Base-by-base conservation (phyloP, 2,113 vertebrate species). In the Campylomormyrus numenius region DNA sequence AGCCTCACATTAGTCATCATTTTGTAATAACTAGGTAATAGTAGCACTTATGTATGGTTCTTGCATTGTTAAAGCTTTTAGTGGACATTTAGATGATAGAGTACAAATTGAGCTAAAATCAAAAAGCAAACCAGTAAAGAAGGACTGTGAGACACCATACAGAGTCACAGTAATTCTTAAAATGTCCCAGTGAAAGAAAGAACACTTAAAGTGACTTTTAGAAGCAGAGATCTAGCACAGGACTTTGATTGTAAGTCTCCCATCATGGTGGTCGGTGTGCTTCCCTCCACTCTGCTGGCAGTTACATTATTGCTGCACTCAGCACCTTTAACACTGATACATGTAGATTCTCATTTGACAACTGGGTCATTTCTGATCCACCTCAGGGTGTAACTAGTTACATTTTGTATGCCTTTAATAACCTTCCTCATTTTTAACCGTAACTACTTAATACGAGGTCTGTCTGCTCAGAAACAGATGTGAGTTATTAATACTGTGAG, bases 41-140 rank as follows among this genome's bases (percentile, higher is more conserved):
- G 89, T 77, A 85, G 89, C 89, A 85, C 50, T 62, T 85, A n/a
- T 85, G 42, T 89, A 62, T 39, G 85, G 80, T 85, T 62, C 50
- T 89, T 58, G 80, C 89, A 89, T 58, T 85, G 80, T 85, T 89
- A 89, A 89, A 89, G 89, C 89, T 85, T 85, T 52, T 74, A n/a
- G 58, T 27, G 85, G 85, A 74, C 42, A 62, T 85, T 85, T 85
- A 58, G 77, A 70, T 89, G 88, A 89, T 46, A 85, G 21, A 39
- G 49, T 89, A 85, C 10, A 58, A 88, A 85, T 70, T 31, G 62
- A 70, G 62, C 62, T 70, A 70, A 70, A 70, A 70, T 42, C 3
- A 85, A 56, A 42, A 35, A 48, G 77, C 24, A 17, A 85, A 48
- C 35, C 83, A 52, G 35, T 42, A 17, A 62, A 45, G 84, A 80